phyloP scores from a whole-genome alignment of 2,113 vertebrate species.

The Podiceps cristatus region DNA sequence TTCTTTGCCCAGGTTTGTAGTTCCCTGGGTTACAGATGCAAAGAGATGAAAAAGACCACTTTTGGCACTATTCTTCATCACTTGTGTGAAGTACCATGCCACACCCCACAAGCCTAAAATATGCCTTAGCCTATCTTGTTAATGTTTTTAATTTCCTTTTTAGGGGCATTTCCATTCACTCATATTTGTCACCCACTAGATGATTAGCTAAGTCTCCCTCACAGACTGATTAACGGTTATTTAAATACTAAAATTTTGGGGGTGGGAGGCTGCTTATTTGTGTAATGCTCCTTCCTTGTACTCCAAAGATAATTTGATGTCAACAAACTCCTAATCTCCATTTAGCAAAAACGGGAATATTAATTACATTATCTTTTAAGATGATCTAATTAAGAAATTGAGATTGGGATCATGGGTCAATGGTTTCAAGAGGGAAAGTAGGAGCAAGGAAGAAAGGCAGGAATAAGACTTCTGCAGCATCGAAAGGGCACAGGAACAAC shows the following conservation, averaged over 20 bases:
- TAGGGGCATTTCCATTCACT: neutral
- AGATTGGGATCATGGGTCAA: neutral
- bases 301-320: neutral
- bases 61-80: neutral
- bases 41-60: neutral
- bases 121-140: neutral
- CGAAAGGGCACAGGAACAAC: conserved; percentile 2
- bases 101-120: neutral
- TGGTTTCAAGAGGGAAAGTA: neutral
- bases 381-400: neutral
- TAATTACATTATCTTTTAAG: neutral
- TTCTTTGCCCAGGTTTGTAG: neutral
- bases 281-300: neutral
- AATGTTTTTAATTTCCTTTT: neutral
- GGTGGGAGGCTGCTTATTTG: neutral
- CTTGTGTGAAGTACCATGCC: no score
- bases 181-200: conserved; percentile 5
- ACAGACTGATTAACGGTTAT: neutral
- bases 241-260: neutral
- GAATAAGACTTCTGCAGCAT: neutral
- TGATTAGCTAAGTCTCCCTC: conserved; percentile 42
- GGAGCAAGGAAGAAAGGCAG: neutral
- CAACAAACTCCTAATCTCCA: neutral
- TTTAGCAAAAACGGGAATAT: neutral
- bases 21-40: neutral